Conservation (phyloP, 35 echinoderm and acorn worm genomes). For the Diadema setosum region DNA sequence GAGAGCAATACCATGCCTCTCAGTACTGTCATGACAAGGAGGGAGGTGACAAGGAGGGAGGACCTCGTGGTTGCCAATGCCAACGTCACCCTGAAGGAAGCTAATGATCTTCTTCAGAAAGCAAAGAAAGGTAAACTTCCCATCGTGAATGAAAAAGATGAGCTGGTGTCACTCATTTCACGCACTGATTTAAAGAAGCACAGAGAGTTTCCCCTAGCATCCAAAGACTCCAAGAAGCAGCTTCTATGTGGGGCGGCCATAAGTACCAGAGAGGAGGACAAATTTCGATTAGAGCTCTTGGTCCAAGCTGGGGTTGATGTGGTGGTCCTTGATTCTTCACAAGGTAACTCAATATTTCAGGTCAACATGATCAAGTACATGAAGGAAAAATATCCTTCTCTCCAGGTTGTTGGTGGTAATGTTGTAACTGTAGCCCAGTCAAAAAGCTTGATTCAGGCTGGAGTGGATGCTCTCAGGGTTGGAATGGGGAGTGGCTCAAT, state of each 20-base stretch:
- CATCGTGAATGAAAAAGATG: conserved; percentile 89
- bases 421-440: conserved; percentile 85
- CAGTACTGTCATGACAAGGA: conserved; percentile 68
- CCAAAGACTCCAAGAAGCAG: conserved; percentile 86
- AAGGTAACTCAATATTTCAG: conserved; percentile 91
- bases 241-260: conserved; percentile 85
- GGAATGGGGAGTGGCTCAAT: conserved; percentile 92
- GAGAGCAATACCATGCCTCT: conserved; percentile 53
- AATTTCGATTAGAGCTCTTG: conserved; percentile 54
- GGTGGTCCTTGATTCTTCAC: conserved; percentile 91
- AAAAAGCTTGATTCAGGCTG: conserved; percentile 75
- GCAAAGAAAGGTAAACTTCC: conserved; percentile 95
- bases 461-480: conserved; percentile 74
- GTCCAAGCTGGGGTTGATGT: conserved; percentile 95
- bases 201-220: conserved; percentile 87
- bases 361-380: conserved; percentile 83
- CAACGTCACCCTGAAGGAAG: conserved; percentile 84
- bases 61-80: conserved; percentile 68
- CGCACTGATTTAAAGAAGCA: conserved; percentile 97
- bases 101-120: conserved; percentile 80
- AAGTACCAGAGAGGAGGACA: conserved; percentile 93
- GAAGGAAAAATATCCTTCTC: conserved; percentile 63
- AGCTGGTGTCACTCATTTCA: conserved; percentile 89
- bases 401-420: conserved; percentile 90
- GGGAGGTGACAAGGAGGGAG: conserved; percentile 81